Evolutionary conservation across 1,140 invertebrate genomes (phyloP), one percentile per base, ranked within the genome.

Genomic region (Eueides isabella): DNA sequence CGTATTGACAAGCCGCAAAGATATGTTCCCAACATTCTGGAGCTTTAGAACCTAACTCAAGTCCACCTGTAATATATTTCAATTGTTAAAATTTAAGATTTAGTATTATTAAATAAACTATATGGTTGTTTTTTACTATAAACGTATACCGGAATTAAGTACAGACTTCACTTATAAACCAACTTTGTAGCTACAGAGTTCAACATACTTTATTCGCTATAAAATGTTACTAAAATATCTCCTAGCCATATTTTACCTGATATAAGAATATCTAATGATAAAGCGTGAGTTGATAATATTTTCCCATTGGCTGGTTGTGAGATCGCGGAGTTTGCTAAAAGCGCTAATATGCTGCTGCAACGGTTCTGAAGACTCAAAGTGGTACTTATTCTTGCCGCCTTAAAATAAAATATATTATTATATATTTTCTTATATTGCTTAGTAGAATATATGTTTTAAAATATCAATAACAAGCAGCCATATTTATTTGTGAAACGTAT

Each of bases 1-100:
- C 97, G 85, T 98, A 98, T n/a, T 98, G 95, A 84, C 97, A 98
- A 9, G 96, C 98, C 89, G 96, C 96, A 86, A 99, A 98, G 71
- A 99, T 97, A 88, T 98, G 97, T 38, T 96, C 96, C 98, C 98
- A 99, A 84, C 98, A 98, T 74, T 98, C 97, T 44, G 96, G 95
- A 30, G 97, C 97, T 84, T 98, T 98, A 74, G 97, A 98, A 5
- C 97, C 98, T 33, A 99, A 94, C 87, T 98, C 98, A 33, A 99
- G 92, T 29, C 98, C 98, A 80, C 96, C 95, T 83, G 94, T 16
- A 96, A 84, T 5, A 81, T 73, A 70, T 16, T n/a, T 16, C 35
- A 38, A 38, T 16, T 16, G 35, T 16, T 0, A 14, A 16, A 16
- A 38, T 14, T 38, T 38, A n/a, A n/a, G 9, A 16, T 38, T 38